Evolutionary conservation across 1,140 invertebrate species (phyloP).

Genomic region (Pantala flavescens): DNA sequence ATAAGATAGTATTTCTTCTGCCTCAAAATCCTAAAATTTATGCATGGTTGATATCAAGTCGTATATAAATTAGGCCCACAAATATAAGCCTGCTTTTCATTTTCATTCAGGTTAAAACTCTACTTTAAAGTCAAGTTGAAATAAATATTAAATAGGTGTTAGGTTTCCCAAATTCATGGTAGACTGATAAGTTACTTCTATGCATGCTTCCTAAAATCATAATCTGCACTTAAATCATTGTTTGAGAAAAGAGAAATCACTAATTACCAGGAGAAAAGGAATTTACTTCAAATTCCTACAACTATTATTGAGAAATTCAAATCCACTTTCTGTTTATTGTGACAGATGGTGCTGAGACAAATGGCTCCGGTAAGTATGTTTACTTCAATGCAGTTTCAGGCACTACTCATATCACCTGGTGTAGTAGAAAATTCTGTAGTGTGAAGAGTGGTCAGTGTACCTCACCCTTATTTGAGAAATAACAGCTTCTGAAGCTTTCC

Average conservation of each 20-base stretch:
- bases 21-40: too few species aligned
- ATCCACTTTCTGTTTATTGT: conserved; percentile 10
- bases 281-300: not conserved
- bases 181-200: not conserved
- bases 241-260: not conserved
- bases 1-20: too few species aligned
- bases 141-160: too few species aligned
- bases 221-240: not conserved
- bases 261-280: not conserved
- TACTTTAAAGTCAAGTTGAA: too few species aligned
- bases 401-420: not conserved
- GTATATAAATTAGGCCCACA: too few species aligned
- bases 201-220: not conserved
- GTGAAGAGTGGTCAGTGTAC: not conserved
- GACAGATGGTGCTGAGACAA: conserved; percentile 3
- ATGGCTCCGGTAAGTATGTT: not conserved
- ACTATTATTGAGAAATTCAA: not conserved
- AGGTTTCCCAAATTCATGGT: too few species aligned
- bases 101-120: too few species aligned
- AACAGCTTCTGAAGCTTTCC: too few species aligned
- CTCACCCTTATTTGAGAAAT: not conserved
- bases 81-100: too few species aligned
- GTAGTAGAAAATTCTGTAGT: conserved; percentile 1
- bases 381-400: not conserved
- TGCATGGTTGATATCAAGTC: too few species aligned